Evolutionary conservation across 2,797 vertebrate genomes (phyloP).

Genomic region (Labroides dimidiatus): DNA sequence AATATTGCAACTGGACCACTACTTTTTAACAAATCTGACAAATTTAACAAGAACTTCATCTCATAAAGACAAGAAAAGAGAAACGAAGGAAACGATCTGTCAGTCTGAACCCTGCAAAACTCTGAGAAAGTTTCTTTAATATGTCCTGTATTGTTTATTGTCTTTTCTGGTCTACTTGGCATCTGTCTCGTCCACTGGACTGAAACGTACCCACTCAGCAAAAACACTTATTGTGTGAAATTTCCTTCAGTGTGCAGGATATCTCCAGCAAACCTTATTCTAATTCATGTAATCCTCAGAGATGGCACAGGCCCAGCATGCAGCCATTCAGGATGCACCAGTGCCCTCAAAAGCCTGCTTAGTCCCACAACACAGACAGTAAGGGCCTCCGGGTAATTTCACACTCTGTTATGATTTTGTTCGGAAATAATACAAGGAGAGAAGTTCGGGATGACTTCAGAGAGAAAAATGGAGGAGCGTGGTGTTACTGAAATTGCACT

Average conservation of each 20-base stretch:
- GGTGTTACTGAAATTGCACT: slow-evolving; percentile 35
- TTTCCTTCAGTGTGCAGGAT: slow-evolving; percentile 55
- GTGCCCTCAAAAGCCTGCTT: slow-evolving; percentile 69
- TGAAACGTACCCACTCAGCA: slow-evolving; percentile 49
- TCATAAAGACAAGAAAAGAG: too few species aligned
- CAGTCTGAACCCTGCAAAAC: slow-evolving; percentile 9
- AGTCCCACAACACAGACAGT: slow-evolving; percentile 70
- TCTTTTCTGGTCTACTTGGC: slow-evolving; percentile 31
- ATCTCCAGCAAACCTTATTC: slow-evolving; percentile 68
- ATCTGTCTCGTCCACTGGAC: slow-evolving; percentile 22
- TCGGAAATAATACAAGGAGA: slow-evolving; percentile 61
- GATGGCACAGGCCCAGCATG: slow-evolving; percentile 69
- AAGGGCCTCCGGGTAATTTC: slow-evolving; percentile 75
- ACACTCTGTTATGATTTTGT: slow-evolving; percentile 78
- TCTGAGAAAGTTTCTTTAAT: slow-evolving; percentile 8
- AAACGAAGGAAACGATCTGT: background rate
- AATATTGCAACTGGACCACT: too few species aligned
- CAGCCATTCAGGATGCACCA: slow-evolving; percentile 69
- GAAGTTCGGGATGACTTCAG: slow-evolving; percentile 60
- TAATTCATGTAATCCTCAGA: slow-evolving; percentile 72
- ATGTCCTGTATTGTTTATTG: slow-evolving; percentile 28
- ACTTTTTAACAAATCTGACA: too few species aligned
- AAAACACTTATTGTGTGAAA: slow-evolving; percentile 64
- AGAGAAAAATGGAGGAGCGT: slow-evolving; percentile 23
- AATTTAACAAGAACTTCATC: too few species aligned